A percentile compares a stretch with the other conserved stretches of the same genome.
Evolutionary conservation across 2,888 invertebrate species (phyloP).

Genomic region (Synergus gifuensis): DNA sequence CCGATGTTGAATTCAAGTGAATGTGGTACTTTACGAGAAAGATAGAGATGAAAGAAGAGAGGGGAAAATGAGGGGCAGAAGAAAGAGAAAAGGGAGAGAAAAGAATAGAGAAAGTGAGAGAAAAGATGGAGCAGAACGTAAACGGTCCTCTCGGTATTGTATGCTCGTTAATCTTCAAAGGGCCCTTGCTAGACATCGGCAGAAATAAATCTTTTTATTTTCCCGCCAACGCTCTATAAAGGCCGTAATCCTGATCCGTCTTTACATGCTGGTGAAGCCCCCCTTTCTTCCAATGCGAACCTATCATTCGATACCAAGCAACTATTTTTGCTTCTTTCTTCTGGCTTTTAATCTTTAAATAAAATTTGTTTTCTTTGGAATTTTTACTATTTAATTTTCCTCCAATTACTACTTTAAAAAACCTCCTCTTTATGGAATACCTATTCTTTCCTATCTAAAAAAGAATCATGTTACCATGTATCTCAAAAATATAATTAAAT

Average conservation of each 20-base stretch:
- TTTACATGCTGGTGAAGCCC: slow-evolving; percentile 15
- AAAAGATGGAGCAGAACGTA: slow-evolving; percentile 46
- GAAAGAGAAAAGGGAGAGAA: slow-evolving; percentile 39
- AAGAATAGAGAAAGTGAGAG: slow-evolving; percentile 44
- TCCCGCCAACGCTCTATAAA: slow-evolving; percentile 35
- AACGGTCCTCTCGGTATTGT: slow-evolving; percentile 47
- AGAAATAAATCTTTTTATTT: slow-evolving; percentile 60
- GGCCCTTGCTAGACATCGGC: slow-evolving; percentile 51
- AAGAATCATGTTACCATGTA: too few species aligned
- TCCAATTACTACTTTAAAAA: neutral
- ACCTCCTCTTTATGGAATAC: neutral
- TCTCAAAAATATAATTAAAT: too few species aligned
- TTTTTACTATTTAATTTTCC: neutral
- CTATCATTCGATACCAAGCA: slow-evolving; percentile 9
- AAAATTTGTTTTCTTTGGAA: neutral
- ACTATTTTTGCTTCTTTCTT: slow-evolving; percentile 2
- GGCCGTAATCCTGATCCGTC: slow-evolving; percentile 18
- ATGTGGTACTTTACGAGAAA: slow-evolving; percentile 44
- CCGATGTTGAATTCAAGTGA: slow-evolving; percentile 56
- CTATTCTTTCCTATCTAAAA: too few species aligned
- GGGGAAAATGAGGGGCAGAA: neutral
- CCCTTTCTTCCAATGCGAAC: neutral
- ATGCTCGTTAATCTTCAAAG: slow-evolving; percentile 64
- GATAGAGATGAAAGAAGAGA: slow-evolving; percentile 42
- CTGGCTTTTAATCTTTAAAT: neutral